phyloP scores from a whole-genome alignment of 1,140 invertebrate genomes.

The Meteorus sp. region DNA sequence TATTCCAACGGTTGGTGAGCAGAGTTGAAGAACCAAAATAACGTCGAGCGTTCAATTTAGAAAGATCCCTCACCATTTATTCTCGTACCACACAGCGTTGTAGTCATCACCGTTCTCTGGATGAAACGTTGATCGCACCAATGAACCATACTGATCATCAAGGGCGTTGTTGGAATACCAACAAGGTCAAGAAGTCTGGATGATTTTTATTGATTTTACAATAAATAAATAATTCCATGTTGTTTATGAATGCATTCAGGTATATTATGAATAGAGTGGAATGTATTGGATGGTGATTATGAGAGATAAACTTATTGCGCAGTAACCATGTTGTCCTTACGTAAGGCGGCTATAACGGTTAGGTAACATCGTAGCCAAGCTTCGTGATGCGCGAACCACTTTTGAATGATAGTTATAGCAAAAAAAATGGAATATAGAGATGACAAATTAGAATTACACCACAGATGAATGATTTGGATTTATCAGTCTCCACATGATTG shows the following conservation, averaged over 20 bases:
- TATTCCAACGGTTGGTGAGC: neutral
- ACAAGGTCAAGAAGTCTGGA: slow-evolving; percentile 17
- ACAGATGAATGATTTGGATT: too few relatives aligned
- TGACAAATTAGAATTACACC: neutral
- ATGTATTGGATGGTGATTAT: slow-evolving; percentile 16
- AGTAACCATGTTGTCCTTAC: slow-evolving; percentile 14
- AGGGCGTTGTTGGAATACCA: neutral
- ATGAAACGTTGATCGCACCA: neutral
- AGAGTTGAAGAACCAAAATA: slow-evolving; percentile 1
- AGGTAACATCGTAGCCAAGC: slow-evolving; percentile 12
- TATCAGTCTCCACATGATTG: too few relatives aligned
- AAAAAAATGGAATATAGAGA: slow-evolving; percentile 7
- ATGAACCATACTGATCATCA: neutral
- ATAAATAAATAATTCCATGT: too few relatives aligned
- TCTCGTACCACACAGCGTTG: neutral
- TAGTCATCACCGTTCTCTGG: neutral
- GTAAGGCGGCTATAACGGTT: slow-evolving; percentile 21
- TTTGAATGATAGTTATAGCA: neutral
- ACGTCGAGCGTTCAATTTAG: neutral
- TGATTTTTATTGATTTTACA: too few relatives aligned
- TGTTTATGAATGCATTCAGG: neutral
- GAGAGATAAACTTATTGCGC: slow-evolving; percentile 19
- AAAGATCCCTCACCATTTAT: neutral
- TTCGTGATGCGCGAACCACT: neutral
- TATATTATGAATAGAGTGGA: neutral